Conservation (phyloP, 2,797 vertebrate genomes). For the Lophura swinhoii region DNA sequence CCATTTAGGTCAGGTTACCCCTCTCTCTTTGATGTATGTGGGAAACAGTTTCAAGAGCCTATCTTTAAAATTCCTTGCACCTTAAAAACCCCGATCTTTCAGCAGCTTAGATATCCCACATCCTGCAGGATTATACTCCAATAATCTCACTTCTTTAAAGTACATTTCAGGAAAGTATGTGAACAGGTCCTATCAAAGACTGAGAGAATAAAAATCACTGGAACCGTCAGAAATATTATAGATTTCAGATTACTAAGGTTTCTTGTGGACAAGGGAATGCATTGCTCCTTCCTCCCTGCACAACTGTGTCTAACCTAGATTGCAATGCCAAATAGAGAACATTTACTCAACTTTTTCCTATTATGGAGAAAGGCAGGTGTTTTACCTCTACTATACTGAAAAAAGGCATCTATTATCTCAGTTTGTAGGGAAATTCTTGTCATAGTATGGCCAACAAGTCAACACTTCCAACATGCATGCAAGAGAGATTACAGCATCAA, state of each 20-base stretch:
- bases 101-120: not conserved
- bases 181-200: not conserved
- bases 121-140: not conserved
- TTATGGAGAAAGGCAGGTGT: not conserved
- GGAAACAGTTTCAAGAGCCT: not conserved
- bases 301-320: not conserved
- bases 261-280: not conserved
- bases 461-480: not conserved
- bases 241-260: not conserved
- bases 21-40: not conserved
- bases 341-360: not conserved
- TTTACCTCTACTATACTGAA: not conserved
- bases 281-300: fast-evolving
- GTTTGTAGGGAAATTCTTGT: not conserved
- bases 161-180: not conserved
- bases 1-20: not conserved
- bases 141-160: not conserved
- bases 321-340: not conserved
- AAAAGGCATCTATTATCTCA: not conserved
- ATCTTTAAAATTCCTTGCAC: not conserved
- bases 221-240: not conserved
- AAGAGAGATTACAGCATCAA: not conserved
- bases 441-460: not conserved
- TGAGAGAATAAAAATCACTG: not conserved
- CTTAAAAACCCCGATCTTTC: not conserved